phyloP scores from a whole-genome alignment of 2,888 invertebrate species.

The Malthinus seriepunctatus region DNA sequence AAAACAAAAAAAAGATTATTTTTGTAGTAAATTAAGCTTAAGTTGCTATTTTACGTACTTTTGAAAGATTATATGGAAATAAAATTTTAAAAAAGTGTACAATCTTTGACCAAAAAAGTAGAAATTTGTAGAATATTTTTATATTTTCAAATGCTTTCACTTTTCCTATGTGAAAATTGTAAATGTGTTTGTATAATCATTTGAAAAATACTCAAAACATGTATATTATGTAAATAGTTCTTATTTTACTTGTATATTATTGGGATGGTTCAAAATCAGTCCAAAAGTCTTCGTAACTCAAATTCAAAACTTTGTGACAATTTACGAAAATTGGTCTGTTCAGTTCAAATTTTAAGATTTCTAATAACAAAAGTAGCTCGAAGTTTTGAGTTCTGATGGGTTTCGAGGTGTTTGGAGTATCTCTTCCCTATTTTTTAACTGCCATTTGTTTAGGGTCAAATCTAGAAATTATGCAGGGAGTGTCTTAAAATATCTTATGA shows the following conservation, averaged over 20 bases:
- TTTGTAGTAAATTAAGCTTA: not conserved
- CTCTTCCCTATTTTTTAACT: too few relatives aligned
- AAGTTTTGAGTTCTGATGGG: too few relatives aligned
- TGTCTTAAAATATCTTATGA: too few relatives aligned
- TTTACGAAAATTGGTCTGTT: too few relatives aligned
- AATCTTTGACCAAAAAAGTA: constrained; percentile 22
- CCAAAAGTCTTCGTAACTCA: too few relatives aligned
- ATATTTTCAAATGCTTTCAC: constrained; percentile 20
- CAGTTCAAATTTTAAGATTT: too few relatives aligned
- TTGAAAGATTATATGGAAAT: not conserved
- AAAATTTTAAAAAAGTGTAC: constrained; percentile 12
- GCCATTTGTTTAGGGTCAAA: too few relatives aligned
- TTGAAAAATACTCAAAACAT: constrained; percentile 4
- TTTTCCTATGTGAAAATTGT: constrained; percentile 14
- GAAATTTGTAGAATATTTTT: constrained; percentile 22
- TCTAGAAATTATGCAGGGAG: too few relatives aligned
- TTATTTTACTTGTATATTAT: not conserved
- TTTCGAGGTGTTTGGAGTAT: too few relatives aligned
- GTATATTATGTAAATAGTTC: constrained; percentile 17
- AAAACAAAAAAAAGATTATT: not conserved
- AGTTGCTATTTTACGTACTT: not conserved
- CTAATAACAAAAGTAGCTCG: too few relatives aligned
- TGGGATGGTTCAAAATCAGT: too few relatives aligned
- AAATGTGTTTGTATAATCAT: constrained; percentile 12
- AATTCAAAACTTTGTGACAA: too few relatives aligned